phyloP scores from a whole-genome alignment of 2,888 invertebrate species.

The Tolmerus cingulatus region DNA sequence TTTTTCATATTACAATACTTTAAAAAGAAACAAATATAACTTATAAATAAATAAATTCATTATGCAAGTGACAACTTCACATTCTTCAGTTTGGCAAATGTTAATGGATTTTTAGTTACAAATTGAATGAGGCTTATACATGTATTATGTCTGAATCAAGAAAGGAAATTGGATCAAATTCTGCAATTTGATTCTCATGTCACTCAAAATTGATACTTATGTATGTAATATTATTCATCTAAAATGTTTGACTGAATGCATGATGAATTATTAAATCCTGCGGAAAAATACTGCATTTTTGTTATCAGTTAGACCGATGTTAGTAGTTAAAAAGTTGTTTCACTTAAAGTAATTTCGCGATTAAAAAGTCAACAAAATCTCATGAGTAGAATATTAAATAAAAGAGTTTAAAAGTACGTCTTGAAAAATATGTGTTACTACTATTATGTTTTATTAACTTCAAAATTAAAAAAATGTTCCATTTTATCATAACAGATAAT shows the following conservation, averaged over 20 bases:
- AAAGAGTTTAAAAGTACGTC: too few species aligned
- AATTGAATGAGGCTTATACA: background rate
- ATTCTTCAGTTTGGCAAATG: constrained; percentile 2
- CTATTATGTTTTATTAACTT: too few species aligned
- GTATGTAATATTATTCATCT: background rate
- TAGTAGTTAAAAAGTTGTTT: too few species aligned
- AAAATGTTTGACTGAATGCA: too few species aligned
- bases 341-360: too few species aligned
- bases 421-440: too few species aligned
- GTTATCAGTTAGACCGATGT: too few species aligned
- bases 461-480: too few species aligned
- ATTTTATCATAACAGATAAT: background rate
- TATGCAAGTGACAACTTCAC: background rate
- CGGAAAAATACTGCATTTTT: too few species aligned
- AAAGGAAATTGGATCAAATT: background rate
- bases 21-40: background rate
- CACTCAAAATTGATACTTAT: background rate
- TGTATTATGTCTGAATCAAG: background rate
- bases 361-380: too few species aligned
- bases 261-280: too few species aligned
- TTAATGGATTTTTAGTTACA: background rate
- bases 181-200: background rate
- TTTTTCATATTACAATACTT: background rate
- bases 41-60: background rate
- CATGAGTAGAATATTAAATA: too few species aligned